These are phyloP conservation scores for Microtus ochrogaster DNA, from an alignment of 2,113 vertebrate species.

Conservation along the genomic window DNA sequence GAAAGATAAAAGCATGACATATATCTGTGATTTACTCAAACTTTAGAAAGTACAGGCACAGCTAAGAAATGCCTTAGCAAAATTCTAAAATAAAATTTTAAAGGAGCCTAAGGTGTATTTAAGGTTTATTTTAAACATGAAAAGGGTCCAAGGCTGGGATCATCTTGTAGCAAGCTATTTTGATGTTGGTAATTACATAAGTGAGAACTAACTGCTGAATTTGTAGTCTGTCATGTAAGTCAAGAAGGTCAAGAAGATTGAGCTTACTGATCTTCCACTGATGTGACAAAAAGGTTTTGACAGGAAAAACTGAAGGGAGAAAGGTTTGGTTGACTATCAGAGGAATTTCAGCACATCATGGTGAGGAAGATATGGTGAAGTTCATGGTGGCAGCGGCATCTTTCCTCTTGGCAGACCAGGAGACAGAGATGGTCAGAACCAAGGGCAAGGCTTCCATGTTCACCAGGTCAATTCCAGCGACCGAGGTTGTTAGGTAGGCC, in stretches of 20 bases:
- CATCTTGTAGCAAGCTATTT: background rate
- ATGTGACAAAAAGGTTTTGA: background rate
- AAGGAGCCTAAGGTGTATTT: background rate
- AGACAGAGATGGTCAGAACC: background rate
- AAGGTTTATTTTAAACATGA: conserved; percentile 19
- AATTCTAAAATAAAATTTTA: background rate
- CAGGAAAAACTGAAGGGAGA: background rate
- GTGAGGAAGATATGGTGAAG: background rate
- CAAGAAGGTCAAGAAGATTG: background rate
- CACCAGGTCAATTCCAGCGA: too few relatives aligned
- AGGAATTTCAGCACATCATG: background rate
- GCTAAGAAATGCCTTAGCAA: background rate
- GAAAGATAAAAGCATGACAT: background rate
- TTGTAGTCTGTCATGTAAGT: background rate
- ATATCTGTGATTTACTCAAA: background rate
- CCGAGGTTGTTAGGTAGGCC: too few relatives aligned
- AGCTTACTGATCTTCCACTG: background rate
- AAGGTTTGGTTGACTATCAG: background rate
- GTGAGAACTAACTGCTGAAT: background rate
- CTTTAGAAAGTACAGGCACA: background rate
- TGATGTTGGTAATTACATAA: background rate
- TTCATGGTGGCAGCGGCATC: background rate
- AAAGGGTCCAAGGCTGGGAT: background rate
- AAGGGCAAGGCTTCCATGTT: background rate
- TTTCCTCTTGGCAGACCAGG: background rate